Percentiles rank a stretch among this genome's conserved stretches.
phyloP scores from a whole-genome alignment of 2,113 vertebrate species.

The Ammodytes dubius region DNA sequence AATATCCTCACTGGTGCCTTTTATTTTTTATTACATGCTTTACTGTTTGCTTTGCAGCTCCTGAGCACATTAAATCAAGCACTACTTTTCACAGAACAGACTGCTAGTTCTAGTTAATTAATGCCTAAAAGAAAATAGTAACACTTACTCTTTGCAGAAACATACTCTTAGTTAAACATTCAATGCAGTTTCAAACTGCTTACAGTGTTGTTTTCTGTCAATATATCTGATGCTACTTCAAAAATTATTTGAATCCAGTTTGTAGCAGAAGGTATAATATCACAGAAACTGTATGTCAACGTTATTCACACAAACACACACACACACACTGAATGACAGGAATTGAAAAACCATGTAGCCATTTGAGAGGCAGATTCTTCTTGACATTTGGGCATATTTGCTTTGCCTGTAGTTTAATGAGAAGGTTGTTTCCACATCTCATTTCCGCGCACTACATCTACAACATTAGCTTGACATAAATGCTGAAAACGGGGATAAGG shows the following conservation, averaged over 20 bases:
- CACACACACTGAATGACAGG: no score
- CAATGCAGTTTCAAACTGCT: not conserved
- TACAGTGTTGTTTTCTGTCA: not conserved
- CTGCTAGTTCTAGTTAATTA: not conserved
- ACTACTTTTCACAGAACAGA: not conserved
- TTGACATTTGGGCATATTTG: not conserved
- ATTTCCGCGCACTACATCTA: no score
- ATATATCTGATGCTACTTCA: not conserved
- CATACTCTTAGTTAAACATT: not conserved
- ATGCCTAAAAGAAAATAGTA: not conserved
- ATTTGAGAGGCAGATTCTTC: not conserved
- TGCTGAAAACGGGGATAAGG: no score
- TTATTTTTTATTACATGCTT: not conserved
- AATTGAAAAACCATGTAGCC: no score
- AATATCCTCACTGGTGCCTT: not conserved
- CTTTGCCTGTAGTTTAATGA: not conserved
- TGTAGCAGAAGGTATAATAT: not conserved
- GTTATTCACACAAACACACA: no score
- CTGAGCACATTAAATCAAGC: not conserved
- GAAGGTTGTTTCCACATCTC: not conserved
- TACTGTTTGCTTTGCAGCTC: not conserved
- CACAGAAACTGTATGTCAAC: no score
- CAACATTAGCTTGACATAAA: no score
- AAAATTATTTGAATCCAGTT: not conserved
- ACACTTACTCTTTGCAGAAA: not conserved